Conservation (phyloP, 2,888 invertebrate genomes). For the Caenorhabditis wallacei region DNA sequence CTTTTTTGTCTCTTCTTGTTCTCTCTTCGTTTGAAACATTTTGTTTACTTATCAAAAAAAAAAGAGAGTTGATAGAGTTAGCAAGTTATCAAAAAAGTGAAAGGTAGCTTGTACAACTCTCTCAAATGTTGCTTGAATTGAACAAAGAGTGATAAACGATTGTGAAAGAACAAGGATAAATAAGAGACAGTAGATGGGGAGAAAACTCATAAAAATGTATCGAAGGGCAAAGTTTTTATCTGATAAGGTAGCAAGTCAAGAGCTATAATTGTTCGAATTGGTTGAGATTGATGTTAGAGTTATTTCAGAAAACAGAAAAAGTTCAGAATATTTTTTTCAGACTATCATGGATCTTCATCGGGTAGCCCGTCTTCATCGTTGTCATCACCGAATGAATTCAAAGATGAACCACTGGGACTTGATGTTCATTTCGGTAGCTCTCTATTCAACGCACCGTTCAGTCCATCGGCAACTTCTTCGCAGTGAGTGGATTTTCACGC, state of each 20-base stretch:
- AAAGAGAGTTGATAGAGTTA: conserved; percentile 25
- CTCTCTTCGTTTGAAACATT: conserved; percentile 37
- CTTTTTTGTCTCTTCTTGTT: conserved; percentile 21
- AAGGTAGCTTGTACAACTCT: conserved; percentile 26
- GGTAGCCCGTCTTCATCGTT: conserved; percentile 74
- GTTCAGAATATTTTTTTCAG: conserved; percentile 55
- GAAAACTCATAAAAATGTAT: conserved; percentile 22
- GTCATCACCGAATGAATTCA: conserved; percentile 71
- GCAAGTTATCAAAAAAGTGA: conserved; percentile 35
- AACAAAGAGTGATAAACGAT: conserved; percentile 36
- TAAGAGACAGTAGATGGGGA: conserved; percentile 23
- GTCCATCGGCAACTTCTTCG: conserved; percentile 67
- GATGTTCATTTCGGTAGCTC: conserved; percentile 66
- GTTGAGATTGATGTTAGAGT: conserved; percentile 29
- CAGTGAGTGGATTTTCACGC: conserved; percentile 57
- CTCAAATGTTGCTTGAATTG: conserved; percentile 24
- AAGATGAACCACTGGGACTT: conserved; percentile 71
- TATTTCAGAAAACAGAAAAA: background rate
- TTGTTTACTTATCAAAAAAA: conserved; percentile 58
- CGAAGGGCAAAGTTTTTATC: conserved; percentile 10
- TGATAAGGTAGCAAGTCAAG: conserved; percentile 37
- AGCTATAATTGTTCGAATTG: conserved; percentile 7
- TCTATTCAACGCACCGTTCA: conserved; percentile 62
- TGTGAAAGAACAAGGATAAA: conserved; percentile 15
- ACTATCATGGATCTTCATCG: conserved; percentile 74